Evolutionary conservation across 1,140 invertebrate species (phyloP).

Genomic region (Macrosteles quadrilineatus): DNA sequence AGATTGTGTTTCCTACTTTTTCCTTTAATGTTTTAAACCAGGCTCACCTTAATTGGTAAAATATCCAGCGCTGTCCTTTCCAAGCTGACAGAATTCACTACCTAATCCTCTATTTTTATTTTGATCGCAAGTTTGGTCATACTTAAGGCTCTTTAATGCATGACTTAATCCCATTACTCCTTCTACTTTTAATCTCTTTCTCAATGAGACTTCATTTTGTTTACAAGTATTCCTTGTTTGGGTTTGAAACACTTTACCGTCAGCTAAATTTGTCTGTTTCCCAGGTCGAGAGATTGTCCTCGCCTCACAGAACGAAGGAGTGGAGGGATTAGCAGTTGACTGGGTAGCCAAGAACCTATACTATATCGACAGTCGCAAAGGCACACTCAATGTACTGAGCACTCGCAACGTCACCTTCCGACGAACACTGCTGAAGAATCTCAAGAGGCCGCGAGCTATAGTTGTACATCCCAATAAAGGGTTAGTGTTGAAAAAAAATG

Average conservation of each 20-base stretch:
- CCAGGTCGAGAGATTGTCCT: constrained; percentile 86
- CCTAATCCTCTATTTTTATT: too few relatives aligned
- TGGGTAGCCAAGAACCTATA: constrained; percentile 98
- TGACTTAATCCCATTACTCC: too few relatives aligned
- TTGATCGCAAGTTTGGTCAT: too few relatives aligned
- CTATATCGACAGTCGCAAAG: constrained; percentile 96
- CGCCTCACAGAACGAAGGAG: constrained; percentile 95
- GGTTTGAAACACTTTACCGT: too few relatives aligned
- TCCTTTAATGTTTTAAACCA: background rate
- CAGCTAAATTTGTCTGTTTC: too few relatives aligned
- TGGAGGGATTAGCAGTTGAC: constrained; percentile 95
- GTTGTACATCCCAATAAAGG: constrained; percentile 96
- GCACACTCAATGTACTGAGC: constrained; percentile 91
- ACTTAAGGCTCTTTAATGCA: too few relatives aligned
- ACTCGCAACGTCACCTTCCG: constrained; percentile 82
- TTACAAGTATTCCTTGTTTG: too few relatives aligned
- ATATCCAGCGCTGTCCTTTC: background rate
- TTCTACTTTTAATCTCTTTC: too few relatives aligned
- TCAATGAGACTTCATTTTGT: background rate
- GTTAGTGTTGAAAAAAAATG: constrained; percentile 48
- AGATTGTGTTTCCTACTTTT: too few relatives aligned
- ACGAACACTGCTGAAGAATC: constrained; percentile 80
- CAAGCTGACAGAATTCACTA: too few relatives aligned
- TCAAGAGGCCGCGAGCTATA: constrained; percentile 91
- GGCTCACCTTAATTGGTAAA: background rate